These are phyloP conservation scores for Alca torda DNA, from an alignment of 2,797 vertebrate species.

Conservation along the genomic window DNA sequence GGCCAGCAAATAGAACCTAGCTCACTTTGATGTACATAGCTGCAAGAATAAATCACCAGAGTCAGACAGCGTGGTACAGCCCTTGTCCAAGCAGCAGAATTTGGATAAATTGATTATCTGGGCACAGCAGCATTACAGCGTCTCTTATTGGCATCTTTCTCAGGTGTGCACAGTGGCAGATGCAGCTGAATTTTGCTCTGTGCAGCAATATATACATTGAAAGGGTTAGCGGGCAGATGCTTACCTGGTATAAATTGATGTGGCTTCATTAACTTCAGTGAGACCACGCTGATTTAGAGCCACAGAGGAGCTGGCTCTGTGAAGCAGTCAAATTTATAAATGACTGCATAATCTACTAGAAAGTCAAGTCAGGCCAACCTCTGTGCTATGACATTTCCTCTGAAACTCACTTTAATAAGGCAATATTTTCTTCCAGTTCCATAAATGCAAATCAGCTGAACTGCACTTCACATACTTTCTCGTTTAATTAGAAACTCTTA, in stretches of 20 bases:
- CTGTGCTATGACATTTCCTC: slow-evolving; percentile 51
- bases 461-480: slow-evolving; percentile 44
- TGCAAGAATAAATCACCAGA: neutral
- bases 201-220: neutral
- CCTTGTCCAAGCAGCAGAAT: neutral
- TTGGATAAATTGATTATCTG: neutral
- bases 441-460: slow-evolving; percentile 58
- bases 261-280: slow-evolving; percentile 50
- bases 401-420: slow-evolving; percentile 68
- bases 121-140: neutral
- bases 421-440: slow-evolving; percentile 55
- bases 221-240: slow-evolving; percentile 2
- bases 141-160: neutral
- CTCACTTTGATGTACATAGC: neutral
- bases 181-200: neutral
- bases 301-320: neutral
- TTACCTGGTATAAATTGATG: slow-evolving; percentile 47
- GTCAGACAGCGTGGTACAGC: neutral
- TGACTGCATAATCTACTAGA: slow-evolving; percentile 38
- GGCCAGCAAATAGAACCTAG: neutral
- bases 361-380: slow-evolving; percentile 36
- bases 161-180: neutral
- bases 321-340: slow-evolving; percentile 55
- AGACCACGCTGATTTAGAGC: slow-evolving; percentile 52
- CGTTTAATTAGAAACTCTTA: slow-evolving; percentile 48